phyloP scores from a whole-genome alignment of 2,888 invertebrate species.

The Polydrusus tereticollis region DNA sequence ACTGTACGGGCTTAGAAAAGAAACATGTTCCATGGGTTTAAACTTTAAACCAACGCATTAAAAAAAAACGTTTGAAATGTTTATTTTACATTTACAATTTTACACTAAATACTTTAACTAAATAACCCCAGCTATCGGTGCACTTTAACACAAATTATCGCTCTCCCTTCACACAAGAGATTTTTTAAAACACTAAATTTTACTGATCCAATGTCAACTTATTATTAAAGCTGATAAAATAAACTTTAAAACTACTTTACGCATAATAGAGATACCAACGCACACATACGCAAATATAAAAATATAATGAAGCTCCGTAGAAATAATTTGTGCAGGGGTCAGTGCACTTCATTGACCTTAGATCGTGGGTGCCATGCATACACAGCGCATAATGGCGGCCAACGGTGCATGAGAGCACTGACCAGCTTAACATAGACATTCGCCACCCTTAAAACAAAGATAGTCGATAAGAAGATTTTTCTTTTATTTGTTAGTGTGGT shows the following conservation, averaged over 20 bases:
- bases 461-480: slow-evolving; percentile 27
- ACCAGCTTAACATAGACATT: slow-evolving; percentile 37
- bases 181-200: too few species aligned
- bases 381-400: slow-evolving; percentile 18
- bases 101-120: too few species aligned
- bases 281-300: not conserved
- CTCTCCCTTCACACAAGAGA: too few species aligned
- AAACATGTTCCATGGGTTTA: too few species aligned
- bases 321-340: slow-evolving; percentile 43
- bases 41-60: too few species aligned
- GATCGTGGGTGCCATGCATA: slow-evolving; percentile 48
- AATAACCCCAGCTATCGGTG: too few species aligned
- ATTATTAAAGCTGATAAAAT: too few species aligned
- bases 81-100: too few species aligned
- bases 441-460: slow-evolving; percentile 33
- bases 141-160: too few species aligned
- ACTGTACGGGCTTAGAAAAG: too few species aligned
- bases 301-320: slow-evolving; percentile 33
- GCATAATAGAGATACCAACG: not conserved
- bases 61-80: too few species aligned
- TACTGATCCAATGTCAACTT: too few species aligned
- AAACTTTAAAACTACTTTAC: not conserved
- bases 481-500: not conserved
- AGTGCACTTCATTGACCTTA: slow-evolving; percentile 48
- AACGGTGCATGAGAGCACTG: slow-evolving; percentile 47